Evolutionary conservation across 1,140 invertebrate genomes (phyloP), one percentile per base, ranked within the genome.

Genomic region (Drosophila repletoides): DNA sequence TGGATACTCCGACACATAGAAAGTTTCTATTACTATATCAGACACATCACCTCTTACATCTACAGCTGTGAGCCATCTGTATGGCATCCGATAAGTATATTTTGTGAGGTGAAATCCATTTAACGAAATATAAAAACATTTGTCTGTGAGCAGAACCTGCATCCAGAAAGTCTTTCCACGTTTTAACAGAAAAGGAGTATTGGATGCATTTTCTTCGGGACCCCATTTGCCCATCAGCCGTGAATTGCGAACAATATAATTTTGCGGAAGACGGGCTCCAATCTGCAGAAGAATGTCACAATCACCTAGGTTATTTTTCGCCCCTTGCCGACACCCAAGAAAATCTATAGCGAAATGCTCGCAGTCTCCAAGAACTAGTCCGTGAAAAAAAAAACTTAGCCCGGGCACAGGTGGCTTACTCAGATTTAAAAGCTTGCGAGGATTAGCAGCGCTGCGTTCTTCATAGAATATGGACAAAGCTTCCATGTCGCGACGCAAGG

Each of bases 281-380:
- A 97, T 93, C 86, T 96, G 95, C 12, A 97, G 91, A 0, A 94
- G 94, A 48, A 95, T 92, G 73, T 96, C 94, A n/a, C 15, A 40
- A 2, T 7, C 14, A 2, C 43, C 9, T n/a, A n/a, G n/a, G 9
- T 10, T 29, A 0, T 14, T 0, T 6, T 70, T 2, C 3, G 5
- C n/a, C n/a, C n/a, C 15, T 15, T 40, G 29, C 10, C 7, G 10
- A 2, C 49, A 26, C 0, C 53, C 31, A 1, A 72, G 5, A 33
- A 86, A 86, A 5, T 86, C 60, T 0, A 86, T 76, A 7, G 38
- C 34, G 33, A 86, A 86, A 40, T 86, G 49, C 36, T 86, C 80
- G 26, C 80, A 86, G n/a, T 49, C 60, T 5, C 2, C 21, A 0
- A 59, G 36, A 7, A 86, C 66, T 12, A 76, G 19, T 9, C 80